Conservation (phyloP, 2,888 invertebrate genomes). For the Caenorhabditis drosophilae region DNA sequence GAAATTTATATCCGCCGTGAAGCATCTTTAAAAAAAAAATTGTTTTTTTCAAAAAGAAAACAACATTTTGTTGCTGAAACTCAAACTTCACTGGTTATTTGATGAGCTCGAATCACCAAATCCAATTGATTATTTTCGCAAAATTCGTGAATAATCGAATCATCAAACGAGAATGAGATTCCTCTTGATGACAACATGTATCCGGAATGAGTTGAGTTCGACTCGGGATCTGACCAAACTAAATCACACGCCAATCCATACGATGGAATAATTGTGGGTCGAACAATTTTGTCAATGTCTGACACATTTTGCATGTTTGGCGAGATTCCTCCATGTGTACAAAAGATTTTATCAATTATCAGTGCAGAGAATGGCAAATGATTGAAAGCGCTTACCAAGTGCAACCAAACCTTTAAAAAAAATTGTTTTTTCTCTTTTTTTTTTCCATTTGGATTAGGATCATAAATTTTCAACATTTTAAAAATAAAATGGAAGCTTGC, state of each 20-base stretch:
- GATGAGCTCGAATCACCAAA: slow-evolving; percentile 74
- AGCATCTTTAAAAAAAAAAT: slow-evolving; percentile 40
- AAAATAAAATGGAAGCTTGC: no score
- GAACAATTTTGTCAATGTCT: slow-evolving; percentile 50
- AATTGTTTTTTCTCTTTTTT: no score
- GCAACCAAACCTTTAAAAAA: no score
- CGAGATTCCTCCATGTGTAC: slow-evolving; percentile 63
- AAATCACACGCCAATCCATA: slow-evolving; percentile 58
- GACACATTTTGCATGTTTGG: slow-evolving; percentile 47
- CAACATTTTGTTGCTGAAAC: no score
- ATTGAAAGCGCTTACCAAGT: slow-evolving; percentile 57
- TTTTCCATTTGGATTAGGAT: no score
- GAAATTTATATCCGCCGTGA: slow-evolving; percentile 47
- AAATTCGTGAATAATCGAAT: slow-evolving; percentile 72
- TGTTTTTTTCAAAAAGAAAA: neutral
- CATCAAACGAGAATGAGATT: slow-evolving; percentile 74
- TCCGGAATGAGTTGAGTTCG: slow-evolving; percentile 17
- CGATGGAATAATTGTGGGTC: slow-evolving; percentile 54
- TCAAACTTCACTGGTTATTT: slow-evolving; percentile 69
- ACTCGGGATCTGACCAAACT: slow-evolving; percentile 56
- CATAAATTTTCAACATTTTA: no score
- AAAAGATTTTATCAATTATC: slow-evolving; percentile 48
- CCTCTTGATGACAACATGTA: slow-evolving; percentile 70
- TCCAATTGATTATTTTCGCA: slow-evolving; percentile 72
- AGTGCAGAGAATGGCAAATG: slow-evolving; percentile 57